Evolutionary conservation across 2,797 vertebrate genomes (phyloP), one percentile per base, ranked within the genome.

Genomic region (Orientallactaga sibirica): DNA sequence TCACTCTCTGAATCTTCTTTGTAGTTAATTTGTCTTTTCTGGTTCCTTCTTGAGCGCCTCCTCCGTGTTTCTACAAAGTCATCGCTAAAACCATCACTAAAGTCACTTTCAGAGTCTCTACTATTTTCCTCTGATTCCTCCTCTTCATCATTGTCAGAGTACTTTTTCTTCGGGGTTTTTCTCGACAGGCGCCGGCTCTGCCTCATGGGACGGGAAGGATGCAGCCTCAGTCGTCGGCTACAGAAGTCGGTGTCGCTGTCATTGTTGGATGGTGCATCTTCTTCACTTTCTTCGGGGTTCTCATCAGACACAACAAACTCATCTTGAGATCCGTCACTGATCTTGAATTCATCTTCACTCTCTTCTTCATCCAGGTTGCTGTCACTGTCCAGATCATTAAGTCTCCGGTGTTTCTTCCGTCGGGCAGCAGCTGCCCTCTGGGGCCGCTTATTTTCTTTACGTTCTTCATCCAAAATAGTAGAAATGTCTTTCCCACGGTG

Each of bases 361-460:
- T 99, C 99, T 0, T 99, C 99, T 83, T 99, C 99, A 3, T 99
- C 99, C 43, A 98, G 97, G 0, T 99, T 99, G 97, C 99, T 99
- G 97, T 99, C 99, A 2, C 99, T 99, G 95, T 99, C 99, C 95
- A 99, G 97, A 97, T 99, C 99, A 0, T 99, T 99, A 2, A 99
- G 98, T 90, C 99, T 98, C 97, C 99, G 98, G 94, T 98, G 99
- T 98, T 99, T 99, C 98, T 98, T 99, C 96, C 98, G 99, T 0
- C 98, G 97, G 10, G 97, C 97, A 48, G 98, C 98, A 85, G 92
- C 98, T 43, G 98, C 95, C 94, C 98, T 98, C 90, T 98, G 97
- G 52, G 99, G 99, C 74, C 98, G 98, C 86, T 98, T 99, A 94
- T 98, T 98, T 96, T 99, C 99, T 93, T 99, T 99, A 77, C 98